Evolutionary conservation across 2,113 vertebrate genomes (phyloP).

Genomic region (Heterochromis multidens): DNA sequence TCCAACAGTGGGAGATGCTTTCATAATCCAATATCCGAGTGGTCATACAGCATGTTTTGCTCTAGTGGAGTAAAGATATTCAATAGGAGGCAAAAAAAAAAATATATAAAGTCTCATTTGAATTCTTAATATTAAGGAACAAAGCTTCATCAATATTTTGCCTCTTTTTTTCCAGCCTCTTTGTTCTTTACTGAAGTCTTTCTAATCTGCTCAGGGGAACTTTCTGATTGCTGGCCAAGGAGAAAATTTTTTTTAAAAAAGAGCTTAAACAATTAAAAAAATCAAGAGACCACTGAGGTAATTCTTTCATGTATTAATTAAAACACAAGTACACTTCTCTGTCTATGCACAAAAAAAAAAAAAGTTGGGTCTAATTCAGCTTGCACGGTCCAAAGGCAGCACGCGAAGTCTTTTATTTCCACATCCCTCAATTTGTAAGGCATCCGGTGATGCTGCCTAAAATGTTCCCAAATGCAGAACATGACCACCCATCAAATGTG

Average conservation of each 20-base stretch:
- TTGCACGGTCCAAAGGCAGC: not conserved
- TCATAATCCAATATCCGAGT: slow-evolving; percentile 70
- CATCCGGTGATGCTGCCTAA: not conserved
- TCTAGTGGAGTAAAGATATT: slow-evolving; percentile 53
- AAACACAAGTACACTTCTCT: not conserved
- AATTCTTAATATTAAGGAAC: slow-evolving; percentile 35
- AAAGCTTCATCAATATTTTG: slow-evolving; percentile 23
- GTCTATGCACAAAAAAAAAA: not conserved
- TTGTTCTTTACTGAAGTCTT: slow-evolving; percentile 31
- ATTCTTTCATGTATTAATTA: slow-evolving; percentile 1
- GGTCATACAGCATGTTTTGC: slow-evolving; percentile 48
- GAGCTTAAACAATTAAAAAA: not conserved
- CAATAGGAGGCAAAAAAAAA: slow-evolving; percentile 3
- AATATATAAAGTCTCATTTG: slow-evolving; percentile 11
- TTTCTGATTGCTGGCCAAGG: slow-evolving; percentile 9
- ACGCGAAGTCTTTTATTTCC: not conserved
- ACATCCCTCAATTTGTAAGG: not conserved
- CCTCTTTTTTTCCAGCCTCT: not conserved
- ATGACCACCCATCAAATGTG: slow-evolving; percentile 31
- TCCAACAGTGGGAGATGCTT: slow-evolving; percentile 68
- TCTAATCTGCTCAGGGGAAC: slow-evolving; percentile 28
- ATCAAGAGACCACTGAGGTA: slow-evolving; percentile 1
- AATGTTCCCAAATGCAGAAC: slow-evolving; percentile 21
- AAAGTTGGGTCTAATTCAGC: not conserved
- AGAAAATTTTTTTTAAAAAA: not conserved